A percentile compares a stretch with the other conserved stretches of the same genome.
Evolutionary conservation across 1,140 invertebrate genomes (phyloP).

Genomic region (Camponotus vicinus): DNA sequence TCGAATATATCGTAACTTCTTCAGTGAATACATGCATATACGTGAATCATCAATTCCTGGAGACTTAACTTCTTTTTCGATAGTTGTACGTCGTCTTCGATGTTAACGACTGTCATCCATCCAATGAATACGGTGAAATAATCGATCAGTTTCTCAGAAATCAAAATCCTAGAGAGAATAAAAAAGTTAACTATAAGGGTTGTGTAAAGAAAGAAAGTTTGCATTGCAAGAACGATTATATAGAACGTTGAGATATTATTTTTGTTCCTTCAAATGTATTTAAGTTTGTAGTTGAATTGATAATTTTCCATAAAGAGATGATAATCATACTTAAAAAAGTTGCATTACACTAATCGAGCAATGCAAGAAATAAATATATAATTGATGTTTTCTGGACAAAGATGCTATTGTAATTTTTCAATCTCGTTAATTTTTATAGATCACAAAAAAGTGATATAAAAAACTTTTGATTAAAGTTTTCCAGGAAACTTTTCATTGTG

Average conservation of each 20-base stretch:
- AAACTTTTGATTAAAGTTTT: constrained; percentile 54
- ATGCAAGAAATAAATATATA: background rate
- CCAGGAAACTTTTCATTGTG: background rate
- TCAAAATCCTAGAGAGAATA: background rate
- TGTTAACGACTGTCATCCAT: background rate
- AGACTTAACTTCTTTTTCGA: background rate
- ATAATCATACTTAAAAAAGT: background rate
- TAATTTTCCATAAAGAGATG: background rate
- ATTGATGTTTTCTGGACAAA: background rate
- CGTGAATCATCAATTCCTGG: background rate
- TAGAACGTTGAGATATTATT: background rate
- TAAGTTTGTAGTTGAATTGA: constrained; percentile 11
- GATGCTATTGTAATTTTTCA: background rate
- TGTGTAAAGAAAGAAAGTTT: background rate
- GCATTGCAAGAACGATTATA: background rate
- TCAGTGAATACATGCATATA: background rate
- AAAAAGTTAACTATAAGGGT: constrained; percentile 2
- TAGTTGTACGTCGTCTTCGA: background rate
- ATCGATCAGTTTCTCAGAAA: background rate
- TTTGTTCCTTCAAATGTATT: background rate
- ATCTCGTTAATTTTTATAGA: background rate
- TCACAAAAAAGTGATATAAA: background rate
- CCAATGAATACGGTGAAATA: background rate
- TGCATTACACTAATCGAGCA: background rate
- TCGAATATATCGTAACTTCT: background rate